Conservation (phyloP, 2,113 vertebrate genomes). For the Syngnathoides biaculeatus region DNA sequence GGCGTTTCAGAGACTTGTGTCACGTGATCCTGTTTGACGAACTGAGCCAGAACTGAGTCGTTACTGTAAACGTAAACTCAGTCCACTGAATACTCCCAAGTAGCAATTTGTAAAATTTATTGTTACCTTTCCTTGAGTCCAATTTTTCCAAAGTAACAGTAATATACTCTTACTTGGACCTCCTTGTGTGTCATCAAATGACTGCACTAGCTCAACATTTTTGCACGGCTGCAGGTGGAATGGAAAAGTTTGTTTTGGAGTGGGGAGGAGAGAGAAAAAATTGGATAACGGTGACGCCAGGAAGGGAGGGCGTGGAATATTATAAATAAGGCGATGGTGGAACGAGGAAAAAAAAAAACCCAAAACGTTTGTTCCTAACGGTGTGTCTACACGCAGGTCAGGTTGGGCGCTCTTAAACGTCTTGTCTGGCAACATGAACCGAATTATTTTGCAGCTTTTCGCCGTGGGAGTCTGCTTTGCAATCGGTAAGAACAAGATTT, state of each 20-base stretch:
- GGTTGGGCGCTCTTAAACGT: fast-evolving
- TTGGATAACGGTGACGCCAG: conserved; percentile 44
- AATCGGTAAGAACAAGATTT: conserved; percentile 44
- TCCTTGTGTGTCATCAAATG: background rate
- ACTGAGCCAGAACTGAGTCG: no score
- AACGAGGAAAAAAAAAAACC: background rate
- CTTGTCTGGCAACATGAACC: conserved; percentile 53
- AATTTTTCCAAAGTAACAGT: background rate
- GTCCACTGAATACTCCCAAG: background rate
- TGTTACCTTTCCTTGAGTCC: background rate
- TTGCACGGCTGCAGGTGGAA: background rate
- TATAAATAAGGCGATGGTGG: conserved; percentile 43
- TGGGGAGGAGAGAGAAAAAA: background rate
- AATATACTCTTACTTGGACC: background rate
- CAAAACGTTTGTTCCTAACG: conserved; percentile 36
- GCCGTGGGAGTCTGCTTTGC: conserved; percentile 54
- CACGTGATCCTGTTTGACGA: no score
- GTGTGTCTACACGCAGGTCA: conserved; percentile 5
- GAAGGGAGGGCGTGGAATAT: conserved; percentile 15
- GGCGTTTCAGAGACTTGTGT: no score
- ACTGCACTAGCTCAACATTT: background rate
- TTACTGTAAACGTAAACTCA: no score
- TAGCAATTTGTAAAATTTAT: background rate
- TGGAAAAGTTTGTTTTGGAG: background rate
- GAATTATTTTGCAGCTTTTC: conserved; percentile 45